Percentiles rank a stretch among this genome's conserved stretches.
Conservation (phyloP, 2,797 vertebrate genomes). For the Galaxias olidus region DNA sequence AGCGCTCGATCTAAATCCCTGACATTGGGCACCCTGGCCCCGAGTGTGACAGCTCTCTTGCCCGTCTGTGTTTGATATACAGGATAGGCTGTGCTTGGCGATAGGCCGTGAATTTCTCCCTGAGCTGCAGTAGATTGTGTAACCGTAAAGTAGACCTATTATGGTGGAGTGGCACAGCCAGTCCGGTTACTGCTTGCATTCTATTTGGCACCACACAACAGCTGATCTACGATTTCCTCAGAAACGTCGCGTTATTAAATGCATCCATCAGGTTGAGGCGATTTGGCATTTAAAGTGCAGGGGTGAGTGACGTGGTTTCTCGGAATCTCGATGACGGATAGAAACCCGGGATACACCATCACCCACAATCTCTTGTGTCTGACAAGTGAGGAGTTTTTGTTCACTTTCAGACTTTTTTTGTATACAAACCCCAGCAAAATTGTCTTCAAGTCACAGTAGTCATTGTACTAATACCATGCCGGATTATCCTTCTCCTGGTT, state of each 20-base stretch:
- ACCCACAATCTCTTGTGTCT: conserved; percentile 54
- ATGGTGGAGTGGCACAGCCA: too few species aligned
- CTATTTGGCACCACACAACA: too few species aligned
- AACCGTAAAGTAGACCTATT: too few species aligned
- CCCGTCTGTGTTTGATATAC: not conserved
- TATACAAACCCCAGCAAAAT: conserved; percentile 26
- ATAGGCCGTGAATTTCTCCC: too few species aligned
- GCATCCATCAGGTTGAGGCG: conserved; percentile 2
- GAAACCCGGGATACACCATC: conserved; percentile 45
- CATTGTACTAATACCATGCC: too few species aligned
- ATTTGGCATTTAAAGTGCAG: conserved; percentile 34
- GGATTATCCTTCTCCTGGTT: not conserved
- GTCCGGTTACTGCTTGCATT: too few species aligned
- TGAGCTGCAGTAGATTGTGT: too few species aligned
- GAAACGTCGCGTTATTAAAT: conserved; percentile 10
- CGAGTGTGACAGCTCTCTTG: conserved; percentile 55
- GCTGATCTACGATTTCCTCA: not conserved
- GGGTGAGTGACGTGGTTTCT: conserved; percentile 58
- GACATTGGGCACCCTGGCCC: conserved; percentile 53
- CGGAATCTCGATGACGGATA: conserved; percentile 53
- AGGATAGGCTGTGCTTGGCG: too few species aligned
- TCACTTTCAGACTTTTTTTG: conserved; percentile 1
- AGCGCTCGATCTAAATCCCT: conserved; percentile 50
- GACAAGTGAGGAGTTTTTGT: conserved; percentile 15
- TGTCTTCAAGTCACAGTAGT: too few species aligned